Conservation (phyloP, 2,113 vertebrate genomes). For the Rhodinocichla rosea region DNA sequence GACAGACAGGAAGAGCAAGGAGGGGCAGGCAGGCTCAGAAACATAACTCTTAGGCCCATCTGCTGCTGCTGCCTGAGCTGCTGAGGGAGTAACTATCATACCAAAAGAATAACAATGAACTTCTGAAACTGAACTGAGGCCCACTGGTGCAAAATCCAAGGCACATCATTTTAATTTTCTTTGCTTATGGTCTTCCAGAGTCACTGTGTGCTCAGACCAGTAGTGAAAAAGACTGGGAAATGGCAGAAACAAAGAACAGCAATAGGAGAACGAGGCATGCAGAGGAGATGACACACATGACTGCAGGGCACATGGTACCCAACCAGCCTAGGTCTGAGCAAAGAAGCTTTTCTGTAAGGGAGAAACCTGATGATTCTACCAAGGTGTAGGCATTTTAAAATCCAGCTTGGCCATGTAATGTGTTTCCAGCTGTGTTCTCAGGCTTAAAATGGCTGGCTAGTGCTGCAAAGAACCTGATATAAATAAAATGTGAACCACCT, state of each 20-base stretch:
- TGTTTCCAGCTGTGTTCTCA: neutral
- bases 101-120: conserved; percentile 30
- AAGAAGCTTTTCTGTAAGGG: neutral
- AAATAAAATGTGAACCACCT: neutral
- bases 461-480: neutral
- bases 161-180: neutral
- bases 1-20: neutral
- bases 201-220: neutral
- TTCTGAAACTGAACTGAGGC: conserved; percentile 8
- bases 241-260: neutral
- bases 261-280: neutral
- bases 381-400: neutral
- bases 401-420: neutral
- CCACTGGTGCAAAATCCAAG: neutral
- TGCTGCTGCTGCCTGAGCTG: conserved; percentile 56
- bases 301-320: neutral
- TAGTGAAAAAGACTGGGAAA: neutral
- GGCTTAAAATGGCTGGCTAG: neutral
- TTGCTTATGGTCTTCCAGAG: conserved; percentile 8
- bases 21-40: neutral
- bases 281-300: rapidly evolving
- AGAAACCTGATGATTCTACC: neutral
- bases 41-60: conserved; percentile 57
- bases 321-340: neutral
- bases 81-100: conserved; percentile 2